A percentile compares a stretch with the other conserved stretches of the same genome.
Evolutionary conservation across 2,797 vertebrate genomes (phyloP).

Genomic region (Staurois parvus): DNA sequence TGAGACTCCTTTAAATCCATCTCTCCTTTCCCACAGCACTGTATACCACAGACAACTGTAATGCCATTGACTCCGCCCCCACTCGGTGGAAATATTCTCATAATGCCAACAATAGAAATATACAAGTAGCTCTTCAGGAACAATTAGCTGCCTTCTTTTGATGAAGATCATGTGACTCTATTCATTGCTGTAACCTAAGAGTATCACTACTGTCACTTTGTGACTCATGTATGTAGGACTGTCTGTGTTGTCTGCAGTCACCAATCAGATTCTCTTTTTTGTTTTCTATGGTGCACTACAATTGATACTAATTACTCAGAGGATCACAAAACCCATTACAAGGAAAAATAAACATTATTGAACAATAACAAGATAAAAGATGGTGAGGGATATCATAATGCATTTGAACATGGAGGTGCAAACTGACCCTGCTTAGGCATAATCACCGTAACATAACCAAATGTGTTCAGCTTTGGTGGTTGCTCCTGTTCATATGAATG

Average conservation of each 20-base stretch:
- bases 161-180: neutral
- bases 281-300: neutral
- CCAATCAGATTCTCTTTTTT: neutral
- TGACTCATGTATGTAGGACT: neutral
- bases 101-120: neutral
- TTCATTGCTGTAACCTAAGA: neutral
- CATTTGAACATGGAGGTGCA: no score
- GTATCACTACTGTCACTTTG: neutral
- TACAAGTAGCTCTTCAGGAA: neutral
- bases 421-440: no score
- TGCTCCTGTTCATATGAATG: no score
- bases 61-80: neutral
- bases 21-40: neutral
- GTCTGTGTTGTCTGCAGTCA: neutral
- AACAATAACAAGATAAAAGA: neutral
- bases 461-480: no score
- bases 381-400: no score
- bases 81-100: neutral
- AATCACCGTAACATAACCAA: no score
- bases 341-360: neutral
- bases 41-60: neutral
- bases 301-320: neutral
- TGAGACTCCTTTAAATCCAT: constrained; percentile 28
- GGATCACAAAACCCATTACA: no score
- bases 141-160: neutral